Conservation (phyloP, 2,797 vertebrate genomes). For the Tinamus major region DNA sequence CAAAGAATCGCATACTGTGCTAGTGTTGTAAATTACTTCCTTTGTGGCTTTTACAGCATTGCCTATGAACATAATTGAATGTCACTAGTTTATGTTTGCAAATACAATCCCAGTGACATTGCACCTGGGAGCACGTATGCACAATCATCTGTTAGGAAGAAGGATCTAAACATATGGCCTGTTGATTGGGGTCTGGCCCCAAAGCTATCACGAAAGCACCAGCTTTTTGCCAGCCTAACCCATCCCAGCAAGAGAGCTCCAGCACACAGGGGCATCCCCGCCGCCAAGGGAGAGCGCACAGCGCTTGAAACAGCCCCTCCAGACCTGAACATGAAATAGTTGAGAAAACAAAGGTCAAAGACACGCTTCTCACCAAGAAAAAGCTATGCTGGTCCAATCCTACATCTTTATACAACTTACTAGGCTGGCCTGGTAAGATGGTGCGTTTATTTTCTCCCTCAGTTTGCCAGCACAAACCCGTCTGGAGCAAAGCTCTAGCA, state of each 20-base stretch:
- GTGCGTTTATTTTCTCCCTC: background rate
- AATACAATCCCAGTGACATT: slow-evolving; percentile 79
- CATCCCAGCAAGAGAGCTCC: slow-evolving; percentile 56
- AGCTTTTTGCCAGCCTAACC: slow-evolving; percentile 62
- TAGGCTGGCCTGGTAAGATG: background rate
- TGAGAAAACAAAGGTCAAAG: slow-evolving; percentile 39
- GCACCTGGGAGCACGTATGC: slow-evolving; percentile 68
- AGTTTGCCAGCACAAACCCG: background rate
- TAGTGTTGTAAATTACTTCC: slow-evolving; percentile 79
- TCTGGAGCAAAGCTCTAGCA: background rate
- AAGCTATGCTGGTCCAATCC: background rate
- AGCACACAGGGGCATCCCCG: slow-evolving; percentile 45
- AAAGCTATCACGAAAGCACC: slow-evolving; percentile 67
- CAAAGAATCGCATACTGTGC: slow-evolving; percentile 72
- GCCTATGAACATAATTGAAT: slow-evolving; percentile 82
- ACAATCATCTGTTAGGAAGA: slow-evolving; percentile 71
- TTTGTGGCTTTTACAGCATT: slow-evolving; percentile 79
- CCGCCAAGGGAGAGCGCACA: background rate
- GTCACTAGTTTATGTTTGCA: slow-evolving; percentile 80
- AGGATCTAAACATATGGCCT: slow-evolving; percentile 76
- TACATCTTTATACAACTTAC: slow-evolving; percentile 7
- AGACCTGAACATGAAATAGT: background rate
- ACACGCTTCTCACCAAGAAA: background rate
- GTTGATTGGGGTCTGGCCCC: slow-evolving; percentile 73
- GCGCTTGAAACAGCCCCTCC: slow-evolving; percentile 40